Evolutionary conservation across 2,113 vertebrate species (phyloP), one percentile per base, ranked within the genome.

Genomic region (Lagopus muta): DNA sequence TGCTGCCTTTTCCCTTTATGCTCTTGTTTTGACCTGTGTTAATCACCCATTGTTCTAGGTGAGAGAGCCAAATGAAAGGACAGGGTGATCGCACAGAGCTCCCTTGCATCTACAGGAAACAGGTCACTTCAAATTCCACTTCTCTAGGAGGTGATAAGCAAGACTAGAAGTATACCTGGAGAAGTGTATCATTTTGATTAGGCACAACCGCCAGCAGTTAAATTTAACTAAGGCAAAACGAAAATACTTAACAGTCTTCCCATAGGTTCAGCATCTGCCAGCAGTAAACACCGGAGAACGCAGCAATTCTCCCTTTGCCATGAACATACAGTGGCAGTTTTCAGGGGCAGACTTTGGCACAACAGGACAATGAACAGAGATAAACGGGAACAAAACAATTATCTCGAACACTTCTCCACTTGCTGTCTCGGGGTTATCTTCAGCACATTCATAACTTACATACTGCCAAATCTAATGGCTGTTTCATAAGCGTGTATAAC

Each of bases 41-140:
- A 96, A 96, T 96, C 95, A 89, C 84, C 91, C 93, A 95, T 96
- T 97, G 95, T 94, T 96, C 95, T 96, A 95, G 95, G 93, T 95
- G 95, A 88, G 92, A 96, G 88, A 95, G 89, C 88, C 78, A 92
- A 95, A 95, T 94, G 96, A 95, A 94, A 92, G 89, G 75, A 83
- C 86, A 11, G 66, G 86, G 62, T 66, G 90, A 88, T 88, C 36
- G 38, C 77, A 91, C 3, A 42, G 86, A 80, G 54, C 38, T 83
- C 73, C 76, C 52, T 32, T 89, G 94, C 91, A 94, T 71, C 88
- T 8, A 60, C 69, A 52, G 61, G 47, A 61, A 94, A 82, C 82
- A 70, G 94, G 94, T 95, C 88, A 91, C 71, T 27, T 58, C 65
- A 85, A 93, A 94, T 92, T 78, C 78, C 75, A 43, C 47, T 2